These are phyloP conservation scores for Varanus salvator DNA, from an alignment of 2,113 vertebrate genomes.

Conservation along the genomic window DNA sequence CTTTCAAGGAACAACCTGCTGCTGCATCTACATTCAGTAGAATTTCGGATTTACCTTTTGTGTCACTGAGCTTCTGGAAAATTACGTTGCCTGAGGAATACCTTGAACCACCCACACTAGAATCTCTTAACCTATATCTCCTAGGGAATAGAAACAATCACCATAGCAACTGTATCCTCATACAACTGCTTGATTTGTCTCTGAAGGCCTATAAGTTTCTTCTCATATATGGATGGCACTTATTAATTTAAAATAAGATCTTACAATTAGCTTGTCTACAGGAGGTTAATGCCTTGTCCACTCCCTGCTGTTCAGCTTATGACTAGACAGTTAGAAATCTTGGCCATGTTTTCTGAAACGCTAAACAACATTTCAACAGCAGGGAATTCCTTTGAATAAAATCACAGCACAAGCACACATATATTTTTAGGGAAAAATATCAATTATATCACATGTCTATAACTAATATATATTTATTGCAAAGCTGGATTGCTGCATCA, in stretches of 20 bases:
- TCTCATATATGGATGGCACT: slow-evolving; percentile 22
- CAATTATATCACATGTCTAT: slow-evolving; percentile 52
- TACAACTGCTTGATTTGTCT: slow-evolving; percentile 26
- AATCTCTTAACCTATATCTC: slow-evolving; percentile 57
- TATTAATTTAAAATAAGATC: slow-evolving; percentile 54
- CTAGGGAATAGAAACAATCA: slow-evolving; percentile 56
- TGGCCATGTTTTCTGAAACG: slow-evolving; percentile 44
- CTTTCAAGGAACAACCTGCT: neutral
- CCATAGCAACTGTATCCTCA: slow-evolving; percentile 67
- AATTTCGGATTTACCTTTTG: neutral
- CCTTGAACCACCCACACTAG: slow-evolving; percentile 19
- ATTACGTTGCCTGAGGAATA: slow-evolving; percentile 4
- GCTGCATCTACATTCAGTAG: neutral
- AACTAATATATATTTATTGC: slow-evolving; percentile 54
- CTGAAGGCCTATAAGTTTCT: neutral
- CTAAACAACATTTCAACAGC: slow-evolving; percentile 60
- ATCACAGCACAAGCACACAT: slow-evolving; percentile 53
- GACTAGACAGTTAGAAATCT: slow-evolving; percentile 48
- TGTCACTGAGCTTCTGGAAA: neutral
- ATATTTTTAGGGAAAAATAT: slow-evolving; percentile 39
- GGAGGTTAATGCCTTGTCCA: slow-evolving; percentile 47
- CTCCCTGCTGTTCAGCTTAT: slow-evolving; percentile 27
- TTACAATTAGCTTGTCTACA: slow-evolving; percentile 58
- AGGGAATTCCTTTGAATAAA: slow-evolving; percentile 66
- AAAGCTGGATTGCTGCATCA: slow-evolving; percentile 4